phyloP scores from a whole-genome alignment of 92 coral and sea anemone species.

The Pocillopora meandrina region DNA sequence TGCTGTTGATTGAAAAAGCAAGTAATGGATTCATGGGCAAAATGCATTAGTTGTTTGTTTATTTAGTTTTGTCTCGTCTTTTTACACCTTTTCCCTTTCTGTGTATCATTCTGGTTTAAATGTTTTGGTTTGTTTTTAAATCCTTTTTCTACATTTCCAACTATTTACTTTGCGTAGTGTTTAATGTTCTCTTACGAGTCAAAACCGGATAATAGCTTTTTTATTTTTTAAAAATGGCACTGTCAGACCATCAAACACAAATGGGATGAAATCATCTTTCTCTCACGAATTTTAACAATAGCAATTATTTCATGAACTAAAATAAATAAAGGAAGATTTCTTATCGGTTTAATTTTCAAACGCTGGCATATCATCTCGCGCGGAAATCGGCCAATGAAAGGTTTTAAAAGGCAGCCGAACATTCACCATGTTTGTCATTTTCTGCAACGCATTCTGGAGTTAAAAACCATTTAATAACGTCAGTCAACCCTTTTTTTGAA shows the following conservation, averaged over 20 bases:
- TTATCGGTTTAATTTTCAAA: neutral
- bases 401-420: conserved; percentile 19
- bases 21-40: too few relatives aligned
- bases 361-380: neutral
- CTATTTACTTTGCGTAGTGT: too few relatives aligned
- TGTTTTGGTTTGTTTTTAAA: too few relatives aligned
- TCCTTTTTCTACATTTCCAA: too few relatives aligned
- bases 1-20: too few relatives aligned
- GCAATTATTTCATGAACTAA: conserved; percentile 1
- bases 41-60: too few relatives aligned
- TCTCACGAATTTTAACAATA: neutral
- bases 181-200: too few relatives aligned
- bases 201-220: neutral
- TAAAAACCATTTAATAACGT: neutral
- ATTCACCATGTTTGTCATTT: conserved; percentile 1
- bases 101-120: too few relatives aligned
- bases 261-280: neutral
- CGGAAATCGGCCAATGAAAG: conserved; percentile 4
- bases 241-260: neutral
- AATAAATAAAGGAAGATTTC: neutral
- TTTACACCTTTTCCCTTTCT: too few relatives aligned
- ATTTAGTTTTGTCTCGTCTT: too few relatives aligned
- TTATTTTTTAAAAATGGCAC: neutral
- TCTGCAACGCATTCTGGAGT: neutral
- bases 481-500: neutral